These are phyloP conservation scores for Gallinago solitaria DNA, from an alignment of 2,797 vertebrate species.

Conservation along the genomic window DNA sequence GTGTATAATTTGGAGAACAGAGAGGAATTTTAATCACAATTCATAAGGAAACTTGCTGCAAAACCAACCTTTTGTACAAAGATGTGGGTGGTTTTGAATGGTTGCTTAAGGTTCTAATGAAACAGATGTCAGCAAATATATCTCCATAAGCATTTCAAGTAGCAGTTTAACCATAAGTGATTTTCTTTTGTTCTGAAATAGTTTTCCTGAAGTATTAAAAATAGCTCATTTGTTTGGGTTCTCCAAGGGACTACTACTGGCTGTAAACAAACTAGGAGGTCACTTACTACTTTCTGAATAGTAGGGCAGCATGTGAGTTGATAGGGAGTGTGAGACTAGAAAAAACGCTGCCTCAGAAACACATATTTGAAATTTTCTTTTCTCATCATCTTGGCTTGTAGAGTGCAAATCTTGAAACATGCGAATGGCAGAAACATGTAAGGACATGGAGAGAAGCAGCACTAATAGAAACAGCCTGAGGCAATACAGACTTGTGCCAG, in stretches of 20 bases:
- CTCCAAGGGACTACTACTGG: neutral
- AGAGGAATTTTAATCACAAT: constrained; percentile 9
- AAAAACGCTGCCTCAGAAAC: neutral
- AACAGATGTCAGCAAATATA: constrained; percentile 13
- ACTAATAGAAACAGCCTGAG: neutral
- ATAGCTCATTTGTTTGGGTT: neutral
- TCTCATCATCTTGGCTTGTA: neutral
- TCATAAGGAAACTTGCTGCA: neutral
- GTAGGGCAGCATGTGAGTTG: neutral
- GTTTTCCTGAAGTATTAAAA: neutral
- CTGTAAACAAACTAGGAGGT: neutral
- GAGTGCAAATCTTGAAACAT: neutral
- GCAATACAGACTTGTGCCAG: neutral
- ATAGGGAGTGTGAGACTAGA: neutral
- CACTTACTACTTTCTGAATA: neutral
- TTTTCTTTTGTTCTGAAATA: neutral
- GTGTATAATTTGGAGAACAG: neutral
- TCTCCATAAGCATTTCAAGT: neutral
- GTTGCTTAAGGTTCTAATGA: neutral
- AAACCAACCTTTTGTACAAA: neutral
- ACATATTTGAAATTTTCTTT: neutral
- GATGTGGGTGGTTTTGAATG: neutral
- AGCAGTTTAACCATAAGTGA: neutral
- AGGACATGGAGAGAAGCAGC: neutral
- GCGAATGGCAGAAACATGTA: neutral